A percentile compares a stretch with the other conserved stretches of the same genome.
phyloP scores from a whole-genome alignment of 2,797 vertebrate genomes.

The Catostomus latipinnis region DNA sequence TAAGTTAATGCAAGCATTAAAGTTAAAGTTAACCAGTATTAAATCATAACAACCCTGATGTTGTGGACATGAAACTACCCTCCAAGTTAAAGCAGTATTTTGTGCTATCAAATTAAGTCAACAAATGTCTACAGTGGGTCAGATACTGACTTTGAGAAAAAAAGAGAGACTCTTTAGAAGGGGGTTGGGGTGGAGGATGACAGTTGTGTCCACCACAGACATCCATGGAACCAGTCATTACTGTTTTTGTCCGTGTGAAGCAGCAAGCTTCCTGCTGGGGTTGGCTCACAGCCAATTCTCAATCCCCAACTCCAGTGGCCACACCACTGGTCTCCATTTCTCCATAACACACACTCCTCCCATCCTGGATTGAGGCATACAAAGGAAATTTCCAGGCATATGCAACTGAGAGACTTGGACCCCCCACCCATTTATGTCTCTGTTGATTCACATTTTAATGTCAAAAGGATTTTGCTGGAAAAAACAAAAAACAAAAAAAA shows the following conservation, averaged over 20 bases:
- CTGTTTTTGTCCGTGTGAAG: slow-evolving; percentile 78
- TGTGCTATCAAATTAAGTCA: neutral
- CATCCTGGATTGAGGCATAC: slow-evolving; percentile 74
- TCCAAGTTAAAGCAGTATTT: neutral
- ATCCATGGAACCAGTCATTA: slow-evolving; percentile 69
- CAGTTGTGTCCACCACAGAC: slow-evolving; percentile 49
- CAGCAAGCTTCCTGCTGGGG: slow-evolving; percentile 81
- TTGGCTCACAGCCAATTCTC: no score
- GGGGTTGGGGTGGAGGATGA: slow-evolving; percentile 52
- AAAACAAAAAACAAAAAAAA: no score
- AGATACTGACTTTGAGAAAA: slow-evolving; percentile 5
- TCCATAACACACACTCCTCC: slow-evolving; percentile 71
- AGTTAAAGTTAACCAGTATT: no score
- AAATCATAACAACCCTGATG: no score
- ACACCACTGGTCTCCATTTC: slow-evolving; percentile 67
- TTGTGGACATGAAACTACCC: no score
- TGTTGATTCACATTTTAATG: neutral
- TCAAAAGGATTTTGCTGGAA: no score
- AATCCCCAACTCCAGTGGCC: slow-evolving; percentile 52
- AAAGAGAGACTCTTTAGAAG: neutral
- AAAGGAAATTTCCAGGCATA: slow-evolving; percentile 76
- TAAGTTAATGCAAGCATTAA: no score
- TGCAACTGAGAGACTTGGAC: slow-evolving; percentile 54
- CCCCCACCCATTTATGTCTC: slow-evolving; percentile 51
- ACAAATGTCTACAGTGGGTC: neutral